Evolutionary conservation across 2,888 invertebrate species (phyloP), one percentile per base, ranked within the genome.

Genomic region (Pomacea canaliculata): DNA sequence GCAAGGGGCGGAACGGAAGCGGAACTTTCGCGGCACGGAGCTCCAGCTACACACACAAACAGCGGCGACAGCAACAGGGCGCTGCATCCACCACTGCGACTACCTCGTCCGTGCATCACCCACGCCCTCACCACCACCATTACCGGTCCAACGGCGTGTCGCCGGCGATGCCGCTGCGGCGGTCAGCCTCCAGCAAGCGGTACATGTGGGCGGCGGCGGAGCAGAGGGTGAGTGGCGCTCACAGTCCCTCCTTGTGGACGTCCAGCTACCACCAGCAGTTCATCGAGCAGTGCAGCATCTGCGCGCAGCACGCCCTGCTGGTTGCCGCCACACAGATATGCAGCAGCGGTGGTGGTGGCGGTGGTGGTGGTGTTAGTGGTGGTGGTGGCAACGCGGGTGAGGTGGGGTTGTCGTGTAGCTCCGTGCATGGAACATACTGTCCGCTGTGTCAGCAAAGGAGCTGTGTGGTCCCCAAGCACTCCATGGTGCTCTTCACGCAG

Each of bases 401-500:
- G 3, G 23, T 19, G 4, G 23, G 63, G 66, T 60, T 62, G 73
- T 49, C 49, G 76, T 48, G 60, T 60, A 27, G 73, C 70, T 16
- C 71, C 76, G n/a, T 70, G 59, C 72, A 70, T 13, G 59, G 46
- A 8, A 16, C 56, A 27, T 51, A 71, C n/a, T 79, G 78, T 70
- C 76, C 76, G 10, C 46, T 75, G 51, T 79, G 79, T 73, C 78
- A 71, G 16, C 76, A 68, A n/a, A 27, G 12, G 19, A 18, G 37
- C 49, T 48, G 70, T 3, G 19, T 67, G 63, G 70, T 70, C 10
- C 75, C 80, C 37, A 73, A 70, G 23, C 76, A 75, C 27, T 84
- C 82, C 18, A 78, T 84, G 80, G 84, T 84, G 19, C 66, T 84
- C 13, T 84, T 80, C 70, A 80, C 80, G 18, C 80, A 84, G 62